Evolutionary conservation across 2,113 vertebrate genomes (phyloP), one percentile per base, ranked within the genome.

Genomic region (Calidris pugnax): DNA sequence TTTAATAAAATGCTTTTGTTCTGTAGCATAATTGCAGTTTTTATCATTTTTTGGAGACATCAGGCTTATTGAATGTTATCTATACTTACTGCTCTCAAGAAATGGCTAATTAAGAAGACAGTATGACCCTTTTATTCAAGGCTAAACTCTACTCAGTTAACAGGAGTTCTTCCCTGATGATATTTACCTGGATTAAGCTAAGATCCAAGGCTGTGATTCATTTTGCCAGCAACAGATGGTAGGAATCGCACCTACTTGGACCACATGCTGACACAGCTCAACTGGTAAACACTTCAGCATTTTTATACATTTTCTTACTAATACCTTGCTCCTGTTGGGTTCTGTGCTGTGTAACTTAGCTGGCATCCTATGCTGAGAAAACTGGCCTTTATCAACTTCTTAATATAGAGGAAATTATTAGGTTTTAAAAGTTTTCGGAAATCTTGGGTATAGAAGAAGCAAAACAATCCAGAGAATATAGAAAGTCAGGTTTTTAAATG

Each of bases 1-100:
- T 95, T 91, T 96, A 84, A 75, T 91, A 96, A 91, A 95, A 83
- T 83, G 13, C n/a, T 55, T 87, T 75, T 95, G 35, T 95, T 69
- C 89, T 82, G 18, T 35, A 75, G 37, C 24, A 39, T 94, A 69
- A 84, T 77, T 93, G 68, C 37, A 37, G 32, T 77, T 83, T 93
- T 74, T 88, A 89, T 85, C 2, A 63, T 16, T 71, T 77, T 87
- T 95, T 82, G 11, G 71, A 95, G 80, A 86, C 66, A 64, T 41
- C 22, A 64, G 4, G 2, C 23, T 67, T 84, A 73, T 63, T 97
- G 64, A 93, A 37, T 80, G 27, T 85, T 79, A 93, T 91, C 90
- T 95, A 6, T 93, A 60, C 56, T 87, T 92, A 47, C 3, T 76
- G 14, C 48, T 84, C 50, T 79, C 55, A 91, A 87, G 55, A 95